Evolutionary conservation across 1,140 invertebrate genomes (phyloP).

Genomic region (Ostrea edulis): DNA sequence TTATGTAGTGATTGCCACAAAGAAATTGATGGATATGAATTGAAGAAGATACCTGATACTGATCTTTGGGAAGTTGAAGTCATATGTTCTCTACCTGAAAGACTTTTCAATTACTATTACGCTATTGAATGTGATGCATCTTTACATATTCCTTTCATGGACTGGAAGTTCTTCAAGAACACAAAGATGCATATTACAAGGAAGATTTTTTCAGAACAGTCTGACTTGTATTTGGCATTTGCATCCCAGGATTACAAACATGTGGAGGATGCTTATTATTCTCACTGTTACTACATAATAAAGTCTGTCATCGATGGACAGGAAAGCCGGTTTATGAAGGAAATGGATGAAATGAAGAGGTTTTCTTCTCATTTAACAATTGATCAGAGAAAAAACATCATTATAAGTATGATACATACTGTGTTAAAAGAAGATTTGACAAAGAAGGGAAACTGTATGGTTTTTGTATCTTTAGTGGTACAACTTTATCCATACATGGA

Average conservation of each 20-base stretch:
- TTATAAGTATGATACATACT: neutral
- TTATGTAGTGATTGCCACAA: neutral
- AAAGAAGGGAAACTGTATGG: neutral
- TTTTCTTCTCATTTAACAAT: neutral
- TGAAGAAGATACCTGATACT: neutral
- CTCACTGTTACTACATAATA: neutral
- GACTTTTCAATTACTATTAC: neutral
- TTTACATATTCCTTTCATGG: neutral
- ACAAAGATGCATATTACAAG: neutral
- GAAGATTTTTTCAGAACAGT: too few relatives aligned
- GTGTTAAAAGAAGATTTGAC: neutral
- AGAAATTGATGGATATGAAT: neutral
- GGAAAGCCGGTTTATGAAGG: neutral
- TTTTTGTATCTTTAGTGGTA: neutral
- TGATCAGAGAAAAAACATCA: neutral
- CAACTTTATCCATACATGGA: neutral
- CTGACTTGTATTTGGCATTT: neutral
- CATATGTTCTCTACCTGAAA: neutral
- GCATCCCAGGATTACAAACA: neutral
- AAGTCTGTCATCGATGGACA: neutral
- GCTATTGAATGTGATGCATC: neutral
- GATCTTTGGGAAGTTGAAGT: constrained; percentile 8
- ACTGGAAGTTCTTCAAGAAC: neutral
- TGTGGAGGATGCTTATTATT: neutral
- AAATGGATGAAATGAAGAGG: neutral